These are phyloP conservation scores for Anticlea derivata DNA, from an alignment of 2,888 invertebrate species.

Conservation along the genomic window DNA sequence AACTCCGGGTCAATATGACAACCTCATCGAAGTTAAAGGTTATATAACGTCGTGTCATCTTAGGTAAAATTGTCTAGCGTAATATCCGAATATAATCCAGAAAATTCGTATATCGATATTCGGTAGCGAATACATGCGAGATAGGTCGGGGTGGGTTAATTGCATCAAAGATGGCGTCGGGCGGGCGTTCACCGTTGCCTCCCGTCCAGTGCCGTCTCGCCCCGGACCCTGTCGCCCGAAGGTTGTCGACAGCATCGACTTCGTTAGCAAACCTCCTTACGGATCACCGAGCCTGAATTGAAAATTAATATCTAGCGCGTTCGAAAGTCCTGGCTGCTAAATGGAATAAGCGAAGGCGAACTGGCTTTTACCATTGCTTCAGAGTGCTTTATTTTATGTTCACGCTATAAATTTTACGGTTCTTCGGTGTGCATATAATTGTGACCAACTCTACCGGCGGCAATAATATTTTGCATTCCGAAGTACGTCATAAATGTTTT, in stretches of 20 bases:
- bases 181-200: slow-evolving; percentile 41
- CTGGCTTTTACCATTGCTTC: background rate
- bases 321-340: slow-evolving; percentile 1
- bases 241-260: slow-evolving; percentile 16
- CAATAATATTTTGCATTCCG: slow-evolving; percentile 11
- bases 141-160: slow-evolving; percentile 32
- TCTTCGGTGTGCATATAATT: slow-evolving; percentile 6
- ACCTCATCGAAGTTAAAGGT: slow-evolving; percentile 13
- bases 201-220: slow-evolving; percentile 24
- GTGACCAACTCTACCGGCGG: slow-evolving; percentile 1
- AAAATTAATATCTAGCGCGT: slow-evolving; percentile 16
- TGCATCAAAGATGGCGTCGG: slow-evolving; percentile 43
- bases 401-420: slow-evolving; percentile 12
- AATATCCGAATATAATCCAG: slow-evolving; percentile 10
- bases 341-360: background rate
- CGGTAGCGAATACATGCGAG: slow-evolving; percentile 12
- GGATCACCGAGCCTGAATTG: slow-evolving; percentile 17
- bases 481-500: slow-evolving; percentile 14
- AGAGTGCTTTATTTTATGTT: slow-evolving; percentile 3
- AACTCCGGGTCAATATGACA: slow-evolving; percentile 32
- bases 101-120: slow-evolving; percentile 9
- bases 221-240: slow-evolving; percentile 15
- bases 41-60: too few relatives aligned
- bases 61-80: slow-evolving; percentile 10
- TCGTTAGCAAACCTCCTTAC: slow-evolving; percentile 15